Base-by-base conservation (phyloP, 2,888 invertebrate genomes). In the Listrodromus nycthemerus region DNA sequence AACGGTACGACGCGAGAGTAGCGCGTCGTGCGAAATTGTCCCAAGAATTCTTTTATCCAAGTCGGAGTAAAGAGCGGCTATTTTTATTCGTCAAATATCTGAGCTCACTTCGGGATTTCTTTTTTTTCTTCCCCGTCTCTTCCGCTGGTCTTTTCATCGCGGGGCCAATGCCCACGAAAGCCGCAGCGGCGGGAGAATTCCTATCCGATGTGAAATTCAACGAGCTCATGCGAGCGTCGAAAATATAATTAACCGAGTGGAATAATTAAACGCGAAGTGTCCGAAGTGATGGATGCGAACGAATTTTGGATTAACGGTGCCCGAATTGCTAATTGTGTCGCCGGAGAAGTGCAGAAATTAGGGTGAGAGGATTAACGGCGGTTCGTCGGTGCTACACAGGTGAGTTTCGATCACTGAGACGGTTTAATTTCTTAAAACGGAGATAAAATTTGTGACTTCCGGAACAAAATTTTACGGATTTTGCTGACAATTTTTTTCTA, bases 221-320 rank as follows among this genome's bases (percentile, higher is more conserved):
- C 55, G 55, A 13, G 55, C 55, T 55, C 55, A 13, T 55, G 55
- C 55, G 19, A 13, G 19, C 55, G 13, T 21, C 55, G 21, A 55
- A 55, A 10, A 55, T 13, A 55, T 55, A 55, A 55, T 55, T 10
- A 24, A 55, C 13, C 21, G 21, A 55, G 24, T 55, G 55, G 13
- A 55, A 21, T 55, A 55, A 55, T 45, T 16, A 16, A 45, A 45
- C 3, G 10, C 13, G 16, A 16, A 13, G 55, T 55, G 55, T 24
- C 55, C 7, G 24, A 21, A 24, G 55, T 55, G 55, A 55, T 55
- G 55, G 55, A 55, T 55, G 55, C 55, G 55, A 55, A 55, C 13
- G 55, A 21, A 55, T 55, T 24, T 24, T 55, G 55, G 55, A 55
- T 55, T 55, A 55, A 55, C 24, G 21, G 24, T 55, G 55, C 8